A percentile compares a stretch with the other conserved stretches of the same genome.
These are phyloP conservation scores for Pelmatolapia mariae DNA, from an alignment of 2,113 vertebrate genomes.

Conservation along the genomic window DNA sequence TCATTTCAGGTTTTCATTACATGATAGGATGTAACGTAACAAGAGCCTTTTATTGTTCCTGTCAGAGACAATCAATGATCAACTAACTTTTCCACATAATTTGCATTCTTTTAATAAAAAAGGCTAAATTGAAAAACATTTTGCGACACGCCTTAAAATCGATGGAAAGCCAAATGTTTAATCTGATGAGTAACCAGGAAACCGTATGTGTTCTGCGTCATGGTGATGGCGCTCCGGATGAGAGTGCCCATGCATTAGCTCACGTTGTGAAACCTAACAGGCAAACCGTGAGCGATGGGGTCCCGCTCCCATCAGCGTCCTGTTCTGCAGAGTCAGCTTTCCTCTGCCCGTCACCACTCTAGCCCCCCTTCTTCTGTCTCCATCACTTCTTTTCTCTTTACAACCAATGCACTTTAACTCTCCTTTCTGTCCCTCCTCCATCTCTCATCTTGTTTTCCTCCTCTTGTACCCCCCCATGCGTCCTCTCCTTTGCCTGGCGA, in stretches of 20 bases:
- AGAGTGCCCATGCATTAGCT: neutral
- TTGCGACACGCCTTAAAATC: neutral
- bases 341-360: conserved; percentile 9
- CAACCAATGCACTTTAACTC: conserved; percentile 27
- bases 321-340: conserved; percentile 61
- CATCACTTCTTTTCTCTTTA: conserved; percentile 25
- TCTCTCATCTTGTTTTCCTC: conserved; percentile 9
- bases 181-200: neutral
- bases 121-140: neutral
- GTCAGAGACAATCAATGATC: neutral
- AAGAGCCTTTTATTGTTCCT: neutral
- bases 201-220: neutral
- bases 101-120: neutral
- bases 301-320: conserved; percentile 46
- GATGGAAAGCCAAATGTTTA: neutral
- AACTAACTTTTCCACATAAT: neutral
- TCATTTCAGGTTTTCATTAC: neutral
- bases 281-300: conserved; percentile 10
- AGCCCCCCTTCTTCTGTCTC: neutral
- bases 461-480: neutral
- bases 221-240: neutral
- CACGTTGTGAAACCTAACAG: neutral
- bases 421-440: neutral
- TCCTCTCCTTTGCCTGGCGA: neutral
- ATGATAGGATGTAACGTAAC: neutral